Evolutionary conservation across 1,140 invertebrate species (phyloP).

Genomic region (Caerostris extrusa): DNA sequence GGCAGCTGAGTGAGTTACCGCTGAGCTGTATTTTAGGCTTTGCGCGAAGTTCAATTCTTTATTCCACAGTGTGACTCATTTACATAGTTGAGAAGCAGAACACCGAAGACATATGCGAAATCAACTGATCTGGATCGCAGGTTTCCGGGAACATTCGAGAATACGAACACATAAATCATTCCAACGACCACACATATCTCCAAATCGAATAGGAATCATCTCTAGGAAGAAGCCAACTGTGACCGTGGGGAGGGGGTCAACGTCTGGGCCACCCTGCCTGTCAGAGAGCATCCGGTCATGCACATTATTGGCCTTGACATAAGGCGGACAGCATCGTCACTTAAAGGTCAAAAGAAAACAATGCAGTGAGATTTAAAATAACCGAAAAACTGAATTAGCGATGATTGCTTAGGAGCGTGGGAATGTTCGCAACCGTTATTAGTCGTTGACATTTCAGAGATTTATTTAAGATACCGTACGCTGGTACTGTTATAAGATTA

Average conservation of each 20-base stretch:
- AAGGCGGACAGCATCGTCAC: not conserved
- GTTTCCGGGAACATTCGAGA: not conserved
- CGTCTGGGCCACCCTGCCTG: not conserved
- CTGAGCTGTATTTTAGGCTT: no score
- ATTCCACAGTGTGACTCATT: no score
- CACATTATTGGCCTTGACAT: constrained; percentile 49
- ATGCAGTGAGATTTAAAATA: constrained; percentile 4
- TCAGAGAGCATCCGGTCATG: constrained; percentile 5
- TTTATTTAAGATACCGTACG: no score
- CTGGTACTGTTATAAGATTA: no score
- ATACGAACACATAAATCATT: not conserved
- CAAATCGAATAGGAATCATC: not conserved
- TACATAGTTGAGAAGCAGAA: no score
- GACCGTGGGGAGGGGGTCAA: constrained; percentile 22
- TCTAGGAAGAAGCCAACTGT: not conserved
- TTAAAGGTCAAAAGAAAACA: not conserved
- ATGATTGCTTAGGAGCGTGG: not conserved
- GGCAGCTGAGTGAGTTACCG: no score
- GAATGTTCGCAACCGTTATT: not conserved
- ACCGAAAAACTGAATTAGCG: not conserved
- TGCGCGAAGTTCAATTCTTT: no score
- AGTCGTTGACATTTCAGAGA: no score
- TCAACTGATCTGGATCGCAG: not conserved
- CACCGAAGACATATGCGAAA: not conserved
- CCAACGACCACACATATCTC: not conserved